A percentile compares a stretch with the other conserved stretches of the same genome.
Conservation (phyloP, 2,888 invertebrate species). For the Lottia scabra region DNA sequence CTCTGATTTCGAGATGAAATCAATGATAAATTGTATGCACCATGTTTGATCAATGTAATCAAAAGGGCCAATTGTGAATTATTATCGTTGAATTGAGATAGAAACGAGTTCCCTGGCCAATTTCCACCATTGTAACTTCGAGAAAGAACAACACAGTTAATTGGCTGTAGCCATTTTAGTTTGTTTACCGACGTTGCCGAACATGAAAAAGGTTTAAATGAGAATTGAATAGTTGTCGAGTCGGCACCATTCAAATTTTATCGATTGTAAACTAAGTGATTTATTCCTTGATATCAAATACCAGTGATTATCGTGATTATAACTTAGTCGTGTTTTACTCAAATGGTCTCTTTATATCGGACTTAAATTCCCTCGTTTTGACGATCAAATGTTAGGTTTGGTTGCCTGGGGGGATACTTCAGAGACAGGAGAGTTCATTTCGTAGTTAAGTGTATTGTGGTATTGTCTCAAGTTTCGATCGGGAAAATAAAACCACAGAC, state of each 20-base stretch:
- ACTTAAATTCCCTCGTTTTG: no score
- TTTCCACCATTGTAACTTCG: neutral
- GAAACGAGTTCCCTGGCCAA: neutral
- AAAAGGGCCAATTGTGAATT: neutral
- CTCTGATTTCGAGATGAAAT: no score
- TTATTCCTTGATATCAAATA: neutral
- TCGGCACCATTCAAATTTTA: neutral
- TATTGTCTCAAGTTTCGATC: no score
- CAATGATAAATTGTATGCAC: no score
- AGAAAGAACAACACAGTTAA: neutral
- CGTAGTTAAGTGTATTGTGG: no score
- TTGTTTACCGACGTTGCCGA: neutral
- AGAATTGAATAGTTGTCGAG: neutral
- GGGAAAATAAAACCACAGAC: no score
- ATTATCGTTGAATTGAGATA: neutral
- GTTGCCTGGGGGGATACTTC: no score
- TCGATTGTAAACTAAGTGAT: neutral
- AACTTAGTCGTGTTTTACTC: no score
- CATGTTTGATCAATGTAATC: neutral
- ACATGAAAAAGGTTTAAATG: neutral
- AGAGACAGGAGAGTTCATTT: no score
- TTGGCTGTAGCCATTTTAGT: neutral
- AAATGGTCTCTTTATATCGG: no score
- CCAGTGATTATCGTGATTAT: no score
- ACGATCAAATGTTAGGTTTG: no score